Base-by-base conservation (phyloP, 2,888 invertebrate species). In the Drosophila neotestacea region DNA sequence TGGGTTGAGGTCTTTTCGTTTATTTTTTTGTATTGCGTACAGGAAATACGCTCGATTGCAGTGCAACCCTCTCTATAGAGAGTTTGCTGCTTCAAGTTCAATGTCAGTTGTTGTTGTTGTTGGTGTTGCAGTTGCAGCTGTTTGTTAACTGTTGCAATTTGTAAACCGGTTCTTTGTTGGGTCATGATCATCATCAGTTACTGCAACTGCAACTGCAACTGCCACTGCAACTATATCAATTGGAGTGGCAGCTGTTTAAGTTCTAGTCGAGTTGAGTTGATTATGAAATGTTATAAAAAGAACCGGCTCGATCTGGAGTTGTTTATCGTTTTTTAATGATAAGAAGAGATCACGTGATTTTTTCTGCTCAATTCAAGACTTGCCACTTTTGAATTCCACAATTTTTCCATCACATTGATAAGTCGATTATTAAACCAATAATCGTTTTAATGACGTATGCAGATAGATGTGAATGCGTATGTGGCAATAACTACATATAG, bases 31-130 rank as follows among this genome's bases (percentile, higher is more conserved):
- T 60, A 34, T 56, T 39, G 34, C 28, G 34, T 38, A 65, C 71
- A 78, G 79, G 75, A 78, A 74, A 55, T 60, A 50, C 63, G 46
- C 39, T 36, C 22, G 28, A 13, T 32, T 13, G 16, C 46, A 16
- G 48, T 39, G 42, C 68, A 58, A 73, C 66, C 71, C 71, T 55
- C 66, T 72, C 48, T 41, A 54, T 6, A 27, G 27, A 44, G 36
- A 10, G n/a, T 52, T 48, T 56, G 50, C 51, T 63, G 32, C 51
- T 61, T 87, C 84, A 85, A 85, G 88, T 85, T 85, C 84, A 85
- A 85, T 85, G 84, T 84, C 84, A 87, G 82, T 81, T 52, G 65
- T 59, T 60, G 61, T 66, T 63, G 73, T 77, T 66, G 70, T 63
- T 42, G 42, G 2, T 5, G 61, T 54, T 69, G 54, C 63, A 64